A percentile compares a stretch with the other conserved stretches of the same genome.
Conservation (phyloP, 2,113 vertebrate genomes). For the Chaetops frenatus region DNA sequence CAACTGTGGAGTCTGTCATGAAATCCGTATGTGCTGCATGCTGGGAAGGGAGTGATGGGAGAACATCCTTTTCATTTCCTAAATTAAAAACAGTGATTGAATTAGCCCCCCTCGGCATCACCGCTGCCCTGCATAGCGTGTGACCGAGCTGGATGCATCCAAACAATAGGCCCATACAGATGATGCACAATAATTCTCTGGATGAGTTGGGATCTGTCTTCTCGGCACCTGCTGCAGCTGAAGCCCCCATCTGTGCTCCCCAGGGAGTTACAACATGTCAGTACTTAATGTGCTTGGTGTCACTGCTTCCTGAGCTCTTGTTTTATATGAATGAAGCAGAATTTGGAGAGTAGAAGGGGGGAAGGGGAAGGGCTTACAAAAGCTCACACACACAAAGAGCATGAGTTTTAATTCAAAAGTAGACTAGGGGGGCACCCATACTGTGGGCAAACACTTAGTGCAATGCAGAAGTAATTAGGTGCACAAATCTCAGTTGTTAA, state of each 20-base stretch:
- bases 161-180: constrained; percentile 51
- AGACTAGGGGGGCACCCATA: background rate
- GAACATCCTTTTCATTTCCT: constrained; percentile 43
- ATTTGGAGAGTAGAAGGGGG: background rate
- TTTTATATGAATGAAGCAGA: background rate
- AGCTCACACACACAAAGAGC: rapidly evolving
- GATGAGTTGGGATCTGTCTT: constrained; percentile 26
- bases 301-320: constrained; percentile 32
- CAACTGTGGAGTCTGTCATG: background rate
- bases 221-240: constrained; percentile 60
- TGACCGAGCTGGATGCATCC: background rate
- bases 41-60: background rate
- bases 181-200: constrained; percentile 40
- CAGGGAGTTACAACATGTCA: background rate
- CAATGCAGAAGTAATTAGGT: background rate
- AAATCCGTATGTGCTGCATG: background rate
- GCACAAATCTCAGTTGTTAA: constrained; percentile 6
- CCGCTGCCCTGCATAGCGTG: background rate
- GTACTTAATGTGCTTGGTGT: constrained; percentile 31
- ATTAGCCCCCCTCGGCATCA: background rate
- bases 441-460: background rate
- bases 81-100: constrained; percentile 43
- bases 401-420: background rate
- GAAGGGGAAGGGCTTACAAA: background rate
- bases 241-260: constrained; percentile 56